These are phyloP conservation scores for Dipodomys ordii DNA, from an alignment of 2,113 vertebrate genomes.

Conservation along the genomic window DNA sequence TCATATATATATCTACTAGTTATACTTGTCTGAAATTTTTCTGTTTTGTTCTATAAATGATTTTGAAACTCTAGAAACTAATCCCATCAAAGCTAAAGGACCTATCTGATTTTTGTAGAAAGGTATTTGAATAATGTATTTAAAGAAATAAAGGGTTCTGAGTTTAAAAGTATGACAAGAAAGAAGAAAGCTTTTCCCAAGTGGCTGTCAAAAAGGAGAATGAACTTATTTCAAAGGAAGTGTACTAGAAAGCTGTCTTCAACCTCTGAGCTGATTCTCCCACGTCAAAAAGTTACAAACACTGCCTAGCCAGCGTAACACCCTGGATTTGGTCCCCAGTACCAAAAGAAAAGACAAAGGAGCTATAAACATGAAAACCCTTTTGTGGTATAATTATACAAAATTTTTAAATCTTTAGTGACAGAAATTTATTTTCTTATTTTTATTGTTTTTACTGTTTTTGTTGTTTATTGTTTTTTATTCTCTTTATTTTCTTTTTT, in stretches of 20 bases:
- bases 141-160: neutral
- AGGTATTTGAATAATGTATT: constrained; percentile 14
- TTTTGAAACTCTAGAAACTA: constrained; percentile 42
- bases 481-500: neutral
- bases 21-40: constrained; percentile 23
- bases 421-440: neutral
- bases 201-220: neutral
- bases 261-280: neutral
- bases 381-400: neutral
- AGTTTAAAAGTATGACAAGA: constrained; percentile 5
- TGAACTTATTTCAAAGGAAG: neutral
- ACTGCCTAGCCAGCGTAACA: too few relatives aligned
- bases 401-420: neutral
- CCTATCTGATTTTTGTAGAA: neutral
- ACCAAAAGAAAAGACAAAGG: too few relatives aligned
- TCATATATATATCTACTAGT: neutral
- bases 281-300: constrained; percentile 46
- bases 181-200: neutral
- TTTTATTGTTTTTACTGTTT: neutral
- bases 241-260: constrained; percentile 41
- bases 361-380: too few relatives aligned
- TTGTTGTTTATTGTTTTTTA: neutral
- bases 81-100: constrained; percentile 10
- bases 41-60: constrained; percentile 34
- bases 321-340: too few relatives aligned